These are phyloP conservation scores for Cerceris ruficornis DNA, from an alignment of 2,888 invertebrate genomes.

Conservation along the genomic window DNA sequence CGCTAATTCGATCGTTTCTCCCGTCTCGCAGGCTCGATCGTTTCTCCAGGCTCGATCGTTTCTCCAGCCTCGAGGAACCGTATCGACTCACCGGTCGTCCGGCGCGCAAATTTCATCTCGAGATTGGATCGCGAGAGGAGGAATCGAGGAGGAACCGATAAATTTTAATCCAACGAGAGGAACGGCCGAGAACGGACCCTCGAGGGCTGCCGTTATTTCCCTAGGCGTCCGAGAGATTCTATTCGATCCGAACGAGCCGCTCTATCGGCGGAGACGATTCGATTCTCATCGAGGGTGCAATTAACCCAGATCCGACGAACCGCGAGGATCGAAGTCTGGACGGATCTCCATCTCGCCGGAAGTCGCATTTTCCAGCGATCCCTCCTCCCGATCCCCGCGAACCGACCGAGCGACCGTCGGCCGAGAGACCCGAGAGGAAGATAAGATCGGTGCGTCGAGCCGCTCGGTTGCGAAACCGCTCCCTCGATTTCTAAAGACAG, in stretches of 20 bases:
- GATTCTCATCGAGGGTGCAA: constrained; percentile 19
- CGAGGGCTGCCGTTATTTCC: too few species aligned
- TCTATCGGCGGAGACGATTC: constrained; percentile 9
- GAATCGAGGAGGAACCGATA: too few species aligned
- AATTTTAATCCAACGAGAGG: too few species aligned
- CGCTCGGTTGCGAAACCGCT: constrained; percentile 35
- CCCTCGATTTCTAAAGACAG: constrained; percentile 49
- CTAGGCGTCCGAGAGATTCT: not conserved
- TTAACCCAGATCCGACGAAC: constrained; percentile 1
- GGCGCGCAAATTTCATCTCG: too few species aligned
- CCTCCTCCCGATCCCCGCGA: not conserved
- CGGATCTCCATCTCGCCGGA: not conserved
- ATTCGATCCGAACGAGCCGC: not conserved
- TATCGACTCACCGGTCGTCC: too few species aligned
- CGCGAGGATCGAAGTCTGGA: not conserved
- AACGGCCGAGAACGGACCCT: too few species aligned
- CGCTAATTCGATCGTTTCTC: not conserved
- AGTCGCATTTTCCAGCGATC: not conserved
- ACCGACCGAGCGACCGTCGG: constrained; percentile 15
- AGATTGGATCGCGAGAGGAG: too few species aligned
- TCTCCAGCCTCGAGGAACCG: too few species aligned
- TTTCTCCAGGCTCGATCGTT: too few species aligned
- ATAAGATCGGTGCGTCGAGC: constrained; percentile 4
- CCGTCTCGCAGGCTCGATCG: too few species aligned
- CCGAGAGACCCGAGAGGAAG: constrained; percentile 1